A percentile compares a stretch with the other conserved stretches of the same genome.
Conservation (phyloP, 37 sponge, comb jelly and placozoan genomes). For the Dysidea cf. avara region DNA sequence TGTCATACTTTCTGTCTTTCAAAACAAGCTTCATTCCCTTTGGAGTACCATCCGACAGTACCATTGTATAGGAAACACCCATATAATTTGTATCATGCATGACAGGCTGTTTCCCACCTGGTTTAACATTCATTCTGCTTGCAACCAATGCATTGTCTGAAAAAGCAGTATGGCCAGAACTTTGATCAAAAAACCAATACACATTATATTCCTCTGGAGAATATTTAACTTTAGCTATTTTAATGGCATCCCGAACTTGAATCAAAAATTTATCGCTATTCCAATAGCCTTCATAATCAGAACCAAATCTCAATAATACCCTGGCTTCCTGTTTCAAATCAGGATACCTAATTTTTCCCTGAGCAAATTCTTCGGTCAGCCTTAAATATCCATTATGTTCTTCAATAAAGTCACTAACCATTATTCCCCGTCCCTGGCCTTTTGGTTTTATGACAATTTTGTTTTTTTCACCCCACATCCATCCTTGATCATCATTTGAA, state of each 20-base stretch:
- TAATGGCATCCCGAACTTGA: conserved; percentile 3
- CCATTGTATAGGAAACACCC: conserved; percentile 6
- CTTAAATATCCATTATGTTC: conserved; percentile 20
- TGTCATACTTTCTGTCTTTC: too few relatives aligned
- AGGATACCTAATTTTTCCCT: neutral
- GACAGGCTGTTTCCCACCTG: too few relatives aligned
- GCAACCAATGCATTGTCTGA: conserved; percentile 23
- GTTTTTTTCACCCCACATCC: too few relatives aligned
- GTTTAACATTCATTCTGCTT: conserved; percentile 19
- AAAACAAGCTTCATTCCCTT: too few relatives aligned
- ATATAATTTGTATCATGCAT: conserved; percentile 1
- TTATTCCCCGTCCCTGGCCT: too few relatives aligned
- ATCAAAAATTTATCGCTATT: conserved; percentile 1
- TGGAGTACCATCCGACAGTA: too few relatives aligned
- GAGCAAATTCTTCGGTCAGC: conserved; percentile 4
- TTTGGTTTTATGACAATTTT: too few relatives aligned
- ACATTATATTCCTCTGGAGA: neutral
- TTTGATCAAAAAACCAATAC: conserved; percentile 23
- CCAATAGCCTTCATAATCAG: conserved; percentile 25
- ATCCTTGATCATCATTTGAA: too few relatives aligned
- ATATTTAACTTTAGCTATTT: conserved; percentile 20
- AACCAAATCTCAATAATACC: neutral
- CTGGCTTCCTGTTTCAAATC: neutral
- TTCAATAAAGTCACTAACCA: conserved; percentile 38
- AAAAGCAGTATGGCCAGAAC: conserved; percentile 9